phyloP scores from a whole-genome alignment of 2,888 invertebrate genomes.

The Rhopalosiphum nymphaeae region DNA sequence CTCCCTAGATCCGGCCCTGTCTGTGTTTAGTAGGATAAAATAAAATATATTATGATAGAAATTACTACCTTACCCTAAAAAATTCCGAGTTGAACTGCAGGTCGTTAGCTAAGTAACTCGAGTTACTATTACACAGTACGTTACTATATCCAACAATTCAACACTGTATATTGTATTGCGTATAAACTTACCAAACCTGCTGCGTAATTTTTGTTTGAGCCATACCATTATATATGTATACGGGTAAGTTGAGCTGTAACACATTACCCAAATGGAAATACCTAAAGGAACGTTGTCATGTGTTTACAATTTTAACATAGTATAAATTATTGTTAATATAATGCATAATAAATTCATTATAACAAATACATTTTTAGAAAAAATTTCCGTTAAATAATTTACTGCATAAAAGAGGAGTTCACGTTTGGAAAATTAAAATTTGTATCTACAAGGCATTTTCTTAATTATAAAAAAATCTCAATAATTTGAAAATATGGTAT shows the following conservation, averaged over 20 bases:
- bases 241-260: not conserved
- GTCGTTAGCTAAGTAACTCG: not conserved
- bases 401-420: too few species aligned
- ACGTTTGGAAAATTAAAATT: too few species aligned
- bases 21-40: not conserved
- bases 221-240: not conserved
- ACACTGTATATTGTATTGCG: too few species aligned
- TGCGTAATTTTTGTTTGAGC: not conserved
- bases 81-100: not conserved
- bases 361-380: too few species aligned
- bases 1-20: not conserved
- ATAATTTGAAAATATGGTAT: too few species aligned
- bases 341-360: not conserved
- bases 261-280: not conserved
- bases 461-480: too few species aligned
- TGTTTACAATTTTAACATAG: not conserved
- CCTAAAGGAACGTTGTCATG: not conserved
- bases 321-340: not conserved
- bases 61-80: not conserved
- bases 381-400: too few species aligned
- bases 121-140: not conserved
- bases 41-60: not conserved
- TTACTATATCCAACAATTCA: not conserved
- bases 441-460: too few species aligned
- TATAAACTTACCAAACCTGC: not conserved